phyloP scores from a whole-genome alignment of 2,888 invertebrate species.

The Chymomyza amoena region DNA sequence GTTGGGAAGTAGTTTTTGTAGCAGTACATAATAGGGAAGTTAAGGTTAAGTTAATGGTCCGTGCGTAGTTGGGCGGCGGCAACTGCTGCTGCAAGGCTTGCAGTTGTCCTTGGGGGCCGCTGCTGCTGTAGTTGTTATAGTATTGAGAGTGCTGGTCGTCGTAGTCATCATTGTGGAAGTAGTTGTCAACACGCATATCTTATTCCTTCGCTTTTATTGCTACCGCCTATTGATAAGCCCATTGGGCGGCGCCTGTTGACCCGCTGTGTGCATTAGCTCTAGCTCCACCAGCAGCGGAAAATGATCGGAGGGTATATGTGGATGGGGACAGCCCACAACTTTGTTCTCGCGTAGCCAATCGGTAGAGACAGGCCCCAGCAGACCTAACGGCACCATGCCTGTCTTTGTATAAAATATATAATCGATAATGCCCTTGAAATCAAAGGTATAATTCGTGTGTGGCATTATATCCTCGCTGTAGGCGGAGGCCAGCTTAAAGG shows the following conservation, averaged over 20 bases:
- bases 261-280: slow-evolving; percentile 90
- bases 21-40: slow-evolving; percentile 21
- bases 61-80: slow-evolving; percentile 39
- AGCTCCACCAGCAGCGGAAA: slow-evolving; percentile 94
- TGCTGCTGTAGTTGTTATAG: slow-evolving; percentile 24
- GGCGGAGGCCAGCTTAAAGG: slow-evolving; percentile 96
- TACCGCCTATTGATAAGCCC: slow-evolving; percentile 92
- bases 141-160: slow-evolving; percentile 25
- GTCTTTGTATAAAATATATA: slow-evolving; percentile 99
- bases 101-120: slow-evolving; percentile 19
- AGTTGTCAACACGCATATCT: slow-evolving; percentile 31
- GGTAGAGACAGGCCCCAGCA: slow-evolving; percentile 95
- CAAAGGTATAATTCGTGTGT: slow-evolving; percentile 99
- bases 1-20: slow-evolving; percentile 1
- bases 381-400: slow-evolving; percentile 95
- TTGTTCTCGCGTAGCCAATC: slow-evolving; percentile 97
- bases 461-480: slow-evolving; percentile 98
- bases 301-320: slow-evolving; percentile 97
- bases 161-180: slow-evolving; percentile 46
- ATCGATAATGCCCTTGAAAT: slow-evolving; percentile 99
- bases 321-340: slow-evolving; percentile 98
- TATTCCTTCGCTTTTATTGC: slow-evolving; percentile 80
- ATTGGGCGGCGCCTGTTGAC: slow-evolving; percentile 85
- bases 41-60: slow-evolving; percentile 43
- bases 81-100: slow-evolving; percentile 19